phyloP scores from a whole-genome alignment of 37 sponge, comb jelly and placozoan genomes.

The Lycopodina hypogea region DNA sequence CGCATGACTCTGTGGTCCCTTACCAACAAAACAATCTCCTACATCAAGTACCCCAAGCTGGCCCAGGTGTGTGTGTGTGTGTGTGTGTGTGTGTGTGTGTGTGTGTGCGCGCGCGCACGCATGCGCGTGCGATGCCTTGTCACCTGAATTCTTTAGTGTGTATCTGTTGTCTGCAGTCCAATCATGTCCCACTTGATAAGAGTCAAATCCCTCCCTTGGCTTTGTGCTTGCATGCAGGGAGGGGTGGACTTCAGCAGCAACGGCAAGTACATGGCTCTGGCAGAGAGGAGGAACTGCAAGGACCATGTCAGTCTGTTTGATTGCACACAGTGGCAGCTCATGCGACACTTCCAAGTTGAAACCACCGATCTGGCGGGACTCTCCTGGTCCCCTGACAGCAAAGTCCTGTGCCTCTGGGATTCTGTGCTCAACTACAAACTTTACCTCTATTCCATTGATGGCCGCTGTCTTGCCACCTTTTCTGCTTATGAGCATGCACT shows the following conservation, averaged over 20 bases:
- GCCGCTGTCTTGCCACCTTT: conserved; percentile 64
- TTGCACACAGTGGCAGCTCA: conserved; percentile 75
- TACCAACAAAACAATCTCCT: conserved; percentile 79
- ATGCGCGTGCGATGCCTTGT: too few species aligned
- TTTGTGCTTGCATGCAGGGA: conserved; percentile 2
- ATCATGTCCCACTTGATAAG: too few species aligned
- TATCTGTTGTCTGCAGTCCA: too few species aligned
- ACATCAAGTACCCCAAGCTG: conserved; percentile 95
- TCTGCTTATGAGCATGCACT: conserved; percentile 74
- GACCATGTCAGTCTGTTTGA: conserved; percentile 90
- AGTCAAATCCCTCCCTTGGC: too few species aligned
- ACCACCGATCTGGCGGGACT: conserved; percentile 83
- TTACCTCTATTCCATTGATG: conserved; percentile 83
- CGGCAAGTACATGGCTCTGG: conserved; percentile 84
- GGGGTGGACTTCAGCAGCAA: conserved; percentile 74
- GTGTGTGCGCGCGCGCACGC: background rate
- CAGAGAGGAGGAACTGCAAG: conserved; percentile 89
- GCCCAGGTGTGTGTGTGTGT: conserved; percentile 3
- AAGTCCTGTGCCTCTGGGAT: conserved; percentile 83
- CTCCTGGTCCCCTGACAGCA: conserved; percentile 81
- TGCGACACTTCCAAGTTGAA: conserved; percentile 78
- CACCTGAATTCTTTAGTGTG: too few species aligned
- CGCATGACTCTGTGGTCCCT: conserved; percentile 96
- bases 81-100: too few species aligned
- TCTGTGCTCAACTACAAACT: conserved; percentile 62